These are phyloP conservation scores for Spodoptera litura DNA, from an alignment of 1,140 invertebrate genomes.

Conservation along the genomic window DNA sequence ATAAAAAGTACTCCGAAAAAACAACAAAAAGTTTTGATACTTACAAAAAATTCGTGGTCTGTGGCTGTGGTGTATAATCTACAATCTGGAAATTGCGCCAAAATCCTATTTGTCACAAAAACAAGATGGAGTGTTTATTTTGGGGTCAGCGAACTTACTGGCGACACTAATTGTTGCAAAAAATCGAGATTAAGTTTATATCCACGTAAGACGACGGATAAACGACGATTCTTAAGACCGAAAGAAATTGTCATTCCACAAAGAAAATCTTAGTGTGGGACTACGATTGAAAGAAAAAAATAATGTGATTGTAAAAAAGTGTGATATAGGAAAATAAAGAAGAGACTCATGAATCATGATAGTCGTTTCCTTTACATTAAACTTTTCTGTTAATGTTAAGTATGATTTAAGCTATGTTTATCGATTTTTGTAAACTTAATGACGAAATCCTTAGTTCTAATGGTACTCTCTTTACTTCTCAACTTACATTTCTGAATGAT, in stretches of 20 bases:
- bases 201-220: neutral
- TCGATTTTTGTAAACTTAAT: no score
- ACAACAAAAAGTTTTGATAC: neutral
- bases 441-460: no score
- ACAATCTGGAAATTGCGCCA: constrained; percentile 29
- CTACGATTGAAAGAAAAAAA: no score
- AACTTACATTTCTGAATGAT: no score
- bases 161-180: constrained; percentile 52
- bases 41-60: neutral
- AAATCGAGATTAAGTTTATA: constrained; percentile 26
- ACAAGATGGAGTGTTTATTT: neutral
- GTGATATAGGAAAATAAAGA: no score
- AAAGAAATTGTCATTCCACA: neutral
- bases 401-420: no score
- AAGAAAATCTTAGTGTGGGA: neutral
- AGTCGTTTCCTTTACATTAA: no score
- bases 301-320: no score
- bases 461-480: no score
- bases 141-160: constrained; percentile 40
- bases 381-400: no score
- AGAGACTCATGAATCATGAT: no score
- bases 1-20: neutral
- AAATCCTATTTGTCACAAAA: constrained; percentile 36
- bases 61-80: neutral
- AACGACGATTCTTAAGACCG: neutral